Base-by-base conservation (phyloP, 2,113 vertebrate species). In the Planiliza haematocheilus region DNA sequence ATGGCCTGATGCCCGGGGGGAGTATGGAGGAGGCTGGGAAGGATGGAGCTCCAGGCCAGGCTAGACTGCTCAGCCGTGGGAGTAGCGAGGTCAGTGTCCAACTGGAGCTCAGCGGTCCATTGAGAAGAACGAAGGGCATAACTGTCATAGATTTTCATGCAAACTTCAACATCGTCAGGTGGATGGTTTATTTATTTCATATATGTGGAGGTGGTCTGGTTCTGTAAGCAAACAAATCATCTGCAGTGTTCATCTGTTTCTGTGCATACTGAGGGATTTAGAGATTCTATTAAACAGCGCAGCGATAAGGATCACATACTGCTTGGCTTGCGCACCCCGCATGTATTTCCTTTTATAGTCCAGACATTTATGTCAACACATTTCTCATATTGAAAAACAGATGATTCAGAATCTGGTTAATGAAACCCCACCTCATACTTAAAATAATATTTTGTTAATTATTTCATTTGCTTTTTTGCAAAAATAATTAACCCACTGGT, bases 21-120 rank as follows among this genome's bases (percentile, higher is more conserved):
- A 77, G 82, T 77, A 42, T 43, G 75, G 77, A 79, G 84, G 87
- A 85, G 86, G 88, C 79, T 74, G 81, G 86, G 82, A 85, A 80
- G 76, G 79, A 64, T 79, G 82, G 71, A 81, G 77, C 79, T 74
- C 79, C 53, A 42, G 64, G 80, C 59, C 74, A 63, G 84, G 61
- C 70, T 70, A 34, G 43, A 65, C 73, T 7, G 30, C 20, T 80
- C 69, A 85, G 79, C 41, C 74, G 86, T 91, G 87, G 89, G 87
- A 88, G 87, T 82, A 68, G 67, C 8, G 34, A 45, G 77, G 77
- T 70, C 72, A 50, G 48, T 14, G 45, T 74, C 72, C 51, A 57
- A 34, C 43, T 48, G 63, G 64, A 81, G 70, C 74, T 53, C 43
- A 37, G 66, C 52, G n/a, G 59, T 74, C 65, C 70, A 73, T 77